These are phyloP conservation scores for Scelioninae gen. 2 DNA, from an alignment of 2,888 invertebrate species.

Conservation along the genomic window DNA sequence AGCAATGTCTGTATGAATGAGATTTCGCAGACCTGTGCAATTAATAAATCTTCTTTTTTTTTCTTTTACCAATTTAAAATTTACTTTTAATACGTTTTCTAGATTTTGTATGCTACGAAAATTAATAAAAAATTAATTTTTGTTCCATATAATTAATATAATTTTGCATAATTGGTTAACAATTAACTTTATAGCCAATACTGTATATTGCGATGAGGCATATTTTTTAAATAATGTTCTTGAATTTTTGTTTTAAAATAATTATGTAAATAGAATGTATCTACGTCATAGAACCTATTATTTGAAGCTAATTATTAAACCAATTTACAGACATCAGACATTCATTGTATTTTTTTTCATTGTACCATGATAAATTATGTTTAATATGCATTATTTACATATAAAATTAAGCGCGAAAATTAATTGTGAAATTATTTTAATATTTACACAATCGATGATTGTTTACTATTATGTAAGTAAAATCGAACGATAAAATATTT, in stretches of 20 bases:
- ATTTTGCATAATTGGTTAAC: neutral
- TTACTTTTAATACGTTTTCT: neutral
- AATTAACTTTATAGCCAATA: neutral
- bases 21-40: slow-evolving; percentile 32
- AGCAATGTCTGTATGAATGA: slow-evolving; percentile 8
- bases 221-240: neutral
- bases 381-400: neutral
- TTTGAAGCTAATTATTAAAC: slow-evolving; percentile 21
- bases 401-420: too few relatives aligned
- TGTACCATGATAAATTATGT: neutral
- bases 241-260: slow-evolving; percentile 13
- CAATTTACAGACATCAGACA: slow-evolving; percentile 3
- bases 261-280: slow-evolving; percentile 25
- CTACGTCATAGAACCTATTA: slow-evolving; percentile 25
- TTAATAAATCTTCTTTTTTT: slow-evolving; percentile 2
- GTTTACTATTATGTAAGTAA: neutral
- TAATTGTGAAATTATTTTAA: neutral
- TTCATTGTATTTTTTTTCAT: neutral
- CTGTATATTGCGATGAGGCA: neutral
- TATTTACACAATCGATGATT: slow-evolving; percentile 7
- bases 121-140: too few relatives aligned
- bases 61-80: neutral
- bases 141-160: too few relatives aligned
- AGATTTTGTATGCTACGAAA: neutral
- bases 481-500: neutral